phyloP scores from a whole-genome alignment of 2,888 invertebrate genomes.

The Pseudoips prasinana region DNA sequence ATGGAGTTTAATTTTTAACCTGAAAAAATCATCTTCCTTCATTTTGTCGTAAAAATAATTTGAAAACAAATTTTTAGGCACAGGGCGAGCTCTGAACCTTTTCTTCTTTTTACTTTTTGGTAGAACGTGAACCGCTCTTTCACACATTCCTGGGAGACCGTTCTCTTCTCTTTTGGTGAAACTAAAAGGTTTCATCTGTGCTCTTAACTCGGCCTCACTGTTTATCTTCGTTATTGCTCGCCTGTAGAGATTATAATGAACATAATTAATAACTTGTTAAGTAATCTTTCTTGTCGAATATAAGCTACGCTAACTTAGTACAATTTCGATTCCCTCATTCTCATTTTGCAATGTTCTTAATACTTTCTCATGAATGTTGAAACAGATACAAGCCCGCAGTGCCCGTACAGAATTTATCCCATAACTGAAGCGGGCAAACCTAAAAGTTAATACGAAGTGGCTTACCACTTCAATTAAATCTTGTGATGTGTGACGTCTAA shows the following conservation, averaged over 20 bases:
- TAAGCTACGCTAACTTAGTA: too few species aligned
- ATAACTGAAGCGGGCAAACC: too few species aligned
- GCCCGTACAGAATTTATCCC: too few species aligned
- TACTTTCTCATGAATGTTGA: too few species aligned
- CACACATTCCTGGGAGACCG: constrained; percentile 59
- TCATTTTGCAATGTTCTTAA: too few species aligned
- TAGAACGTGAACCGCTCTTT: constrained; percentile 50
- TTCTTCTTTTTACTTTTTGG: constrained; percentile 74
- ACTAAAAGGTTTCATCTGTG: constrained; percentile 85
- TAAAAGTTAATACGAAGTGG: too few species aligned
- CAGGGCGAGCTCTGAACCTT: constrained; percentile 85
- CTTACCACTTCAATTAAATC: too few species aligned
- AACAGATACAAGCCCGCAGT: too few species aligned
- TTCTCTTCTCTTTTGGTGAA: constrained; percentile 83
- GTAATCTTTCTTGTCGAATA: too few species aligned
- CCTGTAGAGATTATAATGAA: constrained; percentile 51
- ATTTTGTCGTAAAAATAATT: constrained; percentile 87
- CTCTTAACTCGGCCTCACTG: constrained; percentile 83
- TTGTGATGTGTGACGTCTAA: too few species aligned
- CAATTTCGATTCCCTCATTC: too few species aligned
- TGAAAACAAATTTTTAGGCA: constrained; percentile 86
- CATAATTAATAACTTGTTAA: too few species aligned
- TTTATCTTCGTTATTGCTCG: constrained; percentile 82
- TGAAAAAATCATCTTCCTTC: constrained; percentile 87
- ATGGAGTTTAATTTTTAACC: constrained; percentile 66